phyloP scores from a whole-genome alignment of 2,797 vertebrate species.

The Kryptopterus vitreolus region DNA sequence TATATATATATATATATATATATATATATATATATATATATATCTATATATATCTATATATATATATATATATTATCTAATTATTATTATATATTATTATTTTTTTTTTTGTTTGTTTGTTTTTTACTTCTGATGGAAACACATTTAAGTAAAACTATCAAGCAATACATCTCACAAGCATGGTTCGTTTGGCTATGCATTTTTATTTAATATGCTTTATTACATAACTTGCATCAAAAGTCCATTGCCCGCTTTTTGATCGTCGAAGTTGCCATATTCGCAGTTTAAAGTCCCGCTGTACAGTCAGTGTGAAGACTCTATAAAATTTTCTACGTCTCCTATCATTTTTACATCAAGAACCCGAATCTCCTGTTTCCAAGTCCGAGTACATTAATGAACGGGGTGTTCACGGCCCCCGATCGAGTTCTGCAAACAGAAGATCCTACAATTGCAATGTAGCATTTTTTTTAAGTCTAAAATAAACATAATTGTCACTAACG shows the following conservation, averaged over 20 bases:
- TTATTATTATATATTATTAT: no score
- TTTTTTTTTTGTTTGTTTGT: no score
- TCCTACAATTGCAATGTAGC: not conserved
- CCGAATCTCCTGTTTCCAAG: conserved; percentile 51
- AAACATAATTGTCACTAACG: not conserved
- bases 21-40: no score
- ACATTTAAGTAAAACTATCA: conserved; percentile 29
- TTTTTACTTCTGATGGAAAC: not conserved
- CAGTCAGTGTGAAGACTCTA: conserved; percentile 64
- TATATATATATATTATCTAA: no score
- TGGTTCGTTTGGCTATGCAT: conserved; percentile 58
- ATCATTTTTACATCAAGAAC: conserved; percentile 66
- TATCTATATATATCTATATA: no score
- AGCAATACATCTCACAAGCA: conserved; percentile 18
- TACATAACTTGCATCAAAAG: conserved; percentile 74
- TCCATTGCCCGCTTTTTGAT: conserved; percentile 64
- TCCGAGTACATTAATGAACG: conserved; percentile 56
- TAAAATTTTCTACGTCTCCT: conserved; percentile 65
- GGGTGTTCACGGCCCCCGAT: conserved; percentile 52
- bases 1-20: no score
- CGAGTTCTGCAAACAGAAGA: not conserved
- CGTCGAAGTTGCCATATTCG: conserved; percentile 66
- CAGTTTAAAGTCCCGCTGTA: conserved; percentile 64
- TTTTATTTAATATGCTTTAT: conserved; percentile 71
- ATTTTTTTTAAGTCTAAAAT: not conserved